Evolutionary conservation across 2,113 vertebrate genomes (phyloP).

Genomic region (Hippotragus niger): DNA sequence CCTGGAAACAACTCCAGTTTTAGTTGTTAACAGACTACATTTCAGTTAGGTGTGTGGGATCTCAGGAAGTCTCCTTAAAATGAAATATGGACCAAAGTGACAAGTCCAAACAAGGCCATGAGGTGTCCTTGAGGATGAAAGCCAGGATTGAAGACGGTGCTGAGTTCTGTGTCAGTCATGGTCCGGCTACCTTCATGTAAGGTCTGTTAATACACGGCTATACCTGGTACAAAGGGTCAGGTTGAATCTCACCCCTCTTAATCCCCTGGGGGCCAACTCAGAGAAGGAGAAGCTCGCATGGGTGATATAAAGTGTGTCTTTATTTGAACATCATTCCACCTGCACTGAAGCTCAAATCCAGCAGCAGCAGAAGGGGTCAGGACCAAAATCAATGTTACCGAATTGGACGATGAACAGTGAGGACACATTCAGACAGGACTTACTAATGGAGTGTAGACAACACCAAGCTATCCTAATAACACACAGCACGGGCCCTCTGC

Average conservation of each 20-base stretch:
- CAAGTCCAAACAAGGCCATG: not conserved
- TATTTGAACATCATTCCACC: constrained; percentile 74
- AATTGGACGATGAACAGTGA: constrained; percentile 32
- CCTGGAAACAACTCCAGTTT: not conserved
- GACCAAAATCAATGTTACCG: constrained; percentile 55
- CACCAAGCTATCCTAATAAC: constrained; percentile 49
- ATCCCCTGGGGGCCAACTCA: not conserved
- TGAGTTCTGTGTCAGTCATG: not conserved
- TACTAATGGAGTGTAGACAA: constrained; percentile 53
- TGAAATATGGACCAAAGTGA: not conserved
- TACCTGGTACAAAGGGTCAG: not conserved
- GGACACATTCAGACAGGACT: constrained; percentile 61
- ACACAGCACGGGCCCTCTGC: constrained; percentile 18
- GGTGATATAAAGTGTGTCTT: constrained; percentile 74
- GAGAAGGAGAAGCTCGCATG: constrained; percentile 9
- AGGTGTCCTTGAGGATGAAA: not conserved
- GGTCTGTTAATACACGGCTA: not conserved
- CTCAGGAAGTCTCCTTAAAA: not conserved
- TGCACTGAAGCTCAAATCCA: constrained; percentile 71
- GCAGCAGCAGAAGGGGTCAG: constrained; percentile 66
- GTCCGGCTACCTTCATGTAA: not conserved
- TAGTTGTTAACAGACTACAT: not conserved
- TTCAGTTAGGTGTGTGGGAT: not conserved
- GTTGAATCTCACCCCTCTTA: not conserved
- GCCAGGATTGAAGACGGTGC: not conserved